A percentile compares a stretch with the other conserved stretches of the same genome.
phyloP scores from a whole-genome alignment of 1,140 invertebrate genomes.

The Dolichoris vasculosae region DNA sequence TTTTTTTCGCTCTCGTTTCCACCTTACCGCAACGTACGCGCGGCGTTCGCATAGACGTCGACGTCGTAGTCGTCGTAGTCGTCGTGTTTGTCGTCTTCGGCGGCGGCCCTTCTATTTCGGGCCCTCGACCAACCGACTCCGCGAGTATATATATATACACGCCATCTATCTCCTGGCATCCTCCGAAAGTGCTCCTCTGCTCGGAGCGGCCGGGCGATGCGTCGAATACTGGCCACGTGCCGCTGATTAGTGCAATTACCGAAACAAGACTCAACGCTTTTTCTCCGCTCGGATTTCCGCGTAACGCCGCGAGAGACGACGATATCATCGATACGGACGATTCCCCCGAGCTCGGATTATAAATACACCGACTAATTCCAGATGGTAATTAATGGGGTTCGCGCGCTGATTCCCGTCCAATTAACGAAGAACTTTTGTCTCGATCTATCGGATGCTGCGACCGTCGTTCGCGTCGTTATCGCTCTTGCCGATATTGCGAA shows the following conservation, averaged over 20 bases:
- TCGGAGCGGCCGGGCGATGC: slow-evolving; percentile 10
- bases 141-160: neutral
- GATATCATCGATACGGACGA: neutral
- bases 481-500: no score
- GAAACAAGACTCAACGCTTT: slow-evolving; percentile 44
- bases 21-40: slow-evolving; percentile 49
- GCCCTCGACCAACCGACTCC: slow-evolving; percentile 46
- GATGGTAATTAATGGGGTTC: no score
- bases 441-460: no score
- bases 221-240: slow-evolving; percentile 63
- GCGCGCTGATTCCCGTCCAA: neutral
- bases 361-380: neutral
- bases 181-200: neutral
- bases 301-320: no score
- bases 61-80: no score
- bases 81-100: no score
- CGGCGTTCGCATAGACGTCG: neutral
- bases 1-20: slow-evolving; percentile 48
- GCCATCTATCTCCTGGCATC: slow-evolving; percentile 51
- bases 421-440: no score
- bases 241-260: slow-evolving; percentile 73
- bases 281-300: slow-evolving; percentile 22
- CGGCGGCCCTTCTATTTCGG: slow-evolving; percentile 43
- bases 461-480: no score
- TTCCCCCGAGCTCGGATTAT: neutral